phyloP scores from a whole-genome alignment of 2,113 vertebrate genomes.

The Pantherophis guttatus region DNA sequence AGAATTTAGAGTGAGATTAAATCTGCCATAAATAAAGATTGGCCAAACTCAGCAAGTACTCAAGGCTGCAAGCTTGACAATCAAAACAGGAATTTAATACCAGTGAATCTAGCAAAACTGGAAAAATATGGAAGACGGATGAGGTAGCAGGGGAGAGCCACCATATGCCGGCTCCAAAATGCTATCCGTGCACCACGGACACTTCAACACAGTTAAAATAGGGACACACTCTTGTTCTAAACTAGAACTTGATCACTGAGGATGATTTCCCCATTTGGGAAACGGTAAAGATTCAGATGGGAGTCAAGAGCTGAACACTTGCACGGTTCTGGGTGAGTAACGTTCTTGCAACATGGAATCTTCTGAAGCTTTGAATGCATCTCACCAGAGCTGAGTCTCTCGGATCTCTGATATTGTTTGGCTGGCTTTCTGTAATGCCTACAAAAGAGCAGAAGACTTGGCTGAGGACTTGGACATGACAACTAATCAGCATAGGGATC shows the following conservation, averaged over 20 bases:
- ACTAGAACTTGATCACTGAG: neutral
- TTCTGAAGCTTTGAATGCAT: neutral
- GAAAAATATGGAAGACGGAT: neutral
- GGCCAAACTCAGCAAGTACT: neutral
- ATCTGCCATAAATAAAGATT: neutral
- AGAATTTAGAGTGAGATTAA: neutral
- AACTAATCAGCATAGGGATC: neutral
- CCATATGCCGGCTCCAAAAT: neutral
- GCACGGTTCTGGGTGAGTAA: neutral
- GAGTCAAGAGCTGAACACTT: neutral
- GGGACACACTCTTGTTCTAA: neutral
- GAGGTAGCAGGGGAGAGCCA: neutral
- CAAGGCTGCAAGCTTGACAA: neutral
- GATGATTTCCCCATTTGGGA: neutral
- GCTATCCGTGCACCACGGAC: neutral
- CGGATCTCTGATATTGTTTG: constrained; percentile 82
- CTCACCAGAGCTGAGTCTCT: constrained; percentile 78
- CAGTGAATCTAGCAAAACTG: neutral
- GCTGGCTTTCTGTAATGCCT: constrained; percentile 78
- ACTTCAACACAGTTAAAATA: neutral
- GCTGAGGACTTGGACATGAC: neutral
- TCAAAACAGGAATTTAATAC: neutral
- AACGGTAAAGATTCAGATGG: neutral
- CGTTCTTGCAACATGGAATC: neutral
- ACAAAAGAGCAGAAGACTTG: constrained; percentile 6